A percentile compares a stretch with the other conserved stretches of the same genome.
Conservation (phyloP, 2,113 vertebrate species). For the Zosterops lateralis region DNA sequence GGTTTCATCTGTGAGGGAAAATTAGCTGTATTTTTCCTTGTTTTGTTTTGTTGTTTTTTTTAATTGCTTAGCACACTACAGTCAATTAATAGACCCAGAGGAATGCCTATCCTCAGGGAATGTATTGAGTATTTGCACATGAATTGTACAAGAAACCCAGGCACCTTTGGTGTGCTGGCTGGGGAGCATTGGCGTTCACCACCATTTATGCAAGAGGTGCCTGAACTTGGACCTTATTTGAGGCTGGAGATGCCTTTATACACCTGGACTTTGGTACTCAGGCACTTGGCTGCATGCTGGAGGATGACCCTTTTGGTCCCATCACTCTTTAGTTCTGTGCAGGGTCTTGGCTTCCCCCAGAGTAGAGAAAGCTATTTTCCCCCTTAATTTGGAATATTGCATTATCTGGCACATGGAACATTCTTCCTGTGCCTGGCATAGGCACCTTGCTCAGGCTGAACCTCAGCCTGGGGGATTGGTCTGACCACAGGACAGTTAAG, state of each 20-base stretch:
- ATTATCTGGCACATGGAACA: not conserved
- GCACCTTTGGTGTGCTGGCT: not conserved
- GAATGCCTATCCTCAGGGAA: not conserved
- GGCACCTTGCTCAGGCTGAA: not conserved
- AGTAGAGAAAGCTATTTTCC: not conserved
- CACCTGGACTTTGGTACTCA: not conserved
- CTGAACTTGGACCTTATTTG: not conserved
- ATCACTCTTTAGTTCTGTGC: not conserved
- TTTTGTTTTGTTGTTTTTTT: not conserved
- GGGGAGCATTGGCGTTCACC: not conserved
- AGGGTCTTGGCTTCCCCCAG: not conserved
- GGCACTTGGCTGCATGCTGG: not conserved
- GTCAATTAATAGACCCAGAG: not conserved
- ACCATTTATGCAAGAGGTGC: not conserved
- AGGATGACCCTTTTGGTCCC: not conserved
- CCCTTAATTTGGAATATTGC: not conserved
- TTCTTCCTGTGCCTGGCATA: not conserved
- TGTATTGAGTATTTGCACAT: rapidly evolving
- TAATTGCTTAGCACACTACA: not conserved
- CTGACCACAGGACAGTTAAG: not conserved
- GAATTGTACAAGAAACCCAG: not conserved
- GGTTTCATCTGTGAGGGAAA: not conserved
- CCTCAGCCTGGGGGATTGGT: too few relatives aligned
- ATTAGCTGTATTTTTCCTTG: not conserved
- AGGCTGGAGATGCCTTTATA: not conserved